phyloP scores from a whole-genome alignment of 1,140 invertebrate genomes.

The Trichoplusia ni region DNA sequence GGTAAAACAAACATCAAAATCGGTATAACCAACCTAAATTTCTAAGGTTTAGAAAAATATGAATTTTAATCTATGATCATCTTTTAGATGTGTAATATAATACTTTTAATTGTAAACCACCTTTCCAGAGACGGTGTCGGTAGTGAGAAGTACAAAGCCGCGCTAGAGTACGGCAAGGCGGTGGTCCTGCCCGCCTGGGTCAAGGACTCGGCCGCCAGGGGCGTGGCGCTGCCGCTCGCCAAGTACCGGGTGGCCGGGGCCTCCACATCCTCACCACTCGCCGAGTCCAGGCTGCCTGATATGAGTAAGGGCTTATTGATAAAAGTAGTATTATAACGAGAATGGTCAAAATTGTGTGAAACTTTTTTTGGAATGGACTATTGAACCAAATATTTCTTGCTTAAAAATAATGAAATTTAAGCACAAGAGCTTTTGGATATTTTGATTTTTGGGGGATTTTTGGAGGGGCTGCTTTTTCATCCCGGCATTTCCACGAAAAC shows the following conservation, averaged over 20 bases:
- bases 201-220: conserved; percentile 87
- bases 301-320: conserved; percentile 72
- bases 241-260: conserved; percentile 83
- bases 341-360: background rate
- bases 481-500: too few species aligned
- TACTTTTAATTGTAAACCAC: background rate
- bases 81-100: background rate
- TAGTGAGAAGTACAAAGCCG: conserved; percentile 92
- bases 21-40: too few species aligned
- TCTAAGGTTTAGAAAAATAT: too few species aligned
- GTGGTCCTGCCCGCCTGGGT: conserved; percentile 90
- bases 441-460: too few species aligned
- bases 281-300: conserved; percentile 78
- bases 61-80: too few species aligned
- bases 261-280: conserved; percentile 81
- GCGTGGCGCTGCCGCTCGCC: conserved; percentile 87
- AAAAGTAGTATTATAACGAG: background rate
- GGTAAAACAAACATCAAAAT: too few species aligned
- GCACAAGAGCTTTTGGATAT: too few species aligned
- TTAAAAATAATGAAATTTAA: too few species aligned
- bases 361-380: background rate
- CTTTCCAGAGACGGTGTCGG: conserved; percentile 80
- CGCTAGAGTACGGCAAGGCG: conserved; percentile 87
- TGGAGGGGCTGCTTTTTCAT: too few species aligned
- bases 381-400: too few species aligned